Evolutionary conservation across 2,888 invertebrate genomes (phyloP), one percentile per base, ranked within the genome.

Genomic region (Diaprepes abbreviatus): DNA sequence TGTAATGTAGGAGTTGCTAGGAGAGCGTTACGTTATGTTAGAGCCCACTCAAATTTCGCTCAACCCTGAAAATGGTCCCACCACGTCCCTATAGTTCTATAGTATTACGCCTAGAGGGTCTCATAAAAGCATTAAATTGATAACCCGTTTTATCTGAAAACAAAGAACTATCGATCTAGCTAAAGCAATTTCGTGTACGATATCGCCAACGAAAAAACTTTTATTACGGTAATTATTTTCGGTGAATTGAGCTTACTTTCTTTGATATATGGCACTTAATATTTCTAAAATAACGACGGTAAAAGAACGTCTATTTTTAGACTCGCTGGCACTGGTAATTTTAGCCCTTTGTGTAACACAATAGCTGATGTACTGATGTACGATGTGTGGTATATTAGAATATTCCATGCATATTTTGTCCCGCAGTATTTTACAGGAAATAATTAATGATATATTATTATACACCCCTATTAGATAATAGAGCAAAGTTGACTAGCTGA

Each of bases 201-300:
- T 57, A 45, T 57, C 45, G 31, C 33, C 43, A 17, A 40, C 35
- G 64, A 72, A 75, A 74, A 64, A 50, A 59, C 17, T 55, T 58
- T 59, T 60, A 66, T 64, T 54, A 38, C 54, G 33, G 21, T 28
- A 72, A 69, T 62, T 65, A 63, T 55, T 45, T 58, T 54, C 43
- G 38, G 19, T 24, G 60, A 59, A 60, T 55, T 31, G 54, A 63
- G 38, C 50, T 66, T 24, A 59, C 59, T 59, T 57, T 48, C 59
- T 48, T 36, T 48, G 59, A 66, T 50, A 66, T 57, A 66, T 66
- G 17, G 43, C 35, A 14, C 55, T 24, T 43, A 17, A 54, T 65
- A 65, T 55, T 43, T 52, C 28, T 16, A 10, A 24, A 31, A 38
- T 40, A 58, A 28, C 40, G 58, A 38, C 31, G 48, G 1, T 59